Conservation (phyloP, 1,140 invertebrate species). For the Eufriesea mexicana region DNA sequence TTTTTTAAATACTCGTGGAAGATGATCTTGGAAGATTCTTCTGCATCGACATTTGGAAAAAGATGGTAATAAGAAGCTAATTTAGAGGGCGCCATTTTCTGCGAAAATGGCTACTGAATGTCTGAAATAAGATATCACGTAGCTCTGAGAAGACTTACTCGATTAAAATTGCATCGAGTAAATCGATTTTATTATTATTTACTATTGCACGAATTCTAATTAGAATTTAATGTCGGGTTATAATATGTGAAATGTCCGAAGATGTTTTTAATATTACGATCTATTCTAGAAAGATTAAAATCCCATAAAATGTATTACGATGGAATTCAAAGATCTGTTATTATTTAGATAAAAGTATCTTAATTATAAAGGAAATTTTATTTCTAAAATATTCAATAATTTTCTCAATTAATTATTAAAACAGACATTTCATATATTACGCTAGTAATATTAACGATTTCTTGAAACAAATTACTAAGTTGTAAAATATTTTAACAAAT, state of each 20-base stretch:
- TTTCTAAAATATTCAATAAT: no score
- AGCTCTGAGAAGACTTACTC: not conserved
- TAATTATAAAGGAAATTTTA: no score
- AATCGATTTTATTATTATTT: not conserved
- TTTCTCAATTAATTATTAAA: no score
- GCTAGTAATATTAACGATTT: not conserved
- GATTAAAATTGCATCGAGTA: not conserved
- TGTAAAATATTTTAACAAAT: not conserved
- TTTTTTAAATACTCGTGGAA: not conserved
- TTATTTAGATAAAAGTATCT: not conserved
- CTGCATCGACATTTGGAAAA: not conserved
- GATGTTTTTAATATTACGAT: no score
- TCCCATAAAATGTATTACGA: no score
- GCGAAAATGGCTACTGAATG: no score
- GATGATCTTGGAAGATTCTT: constrained; percentile 13
- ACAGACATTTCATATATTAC: no score
- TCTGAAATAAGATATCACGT: no score
- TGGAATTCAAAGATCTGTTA: not conserved
- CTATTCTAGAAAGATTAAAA: no score
- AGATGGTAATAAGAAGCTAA: not conserved
- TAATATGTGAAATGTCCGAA: not conserved
- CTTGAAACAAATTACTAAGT: not conserved
- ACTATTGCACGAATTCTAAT: not conserved
- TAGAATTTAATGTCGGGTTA: not conserved
- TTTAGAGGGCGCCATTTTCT: no score